phyloP scores from a whole-genome alignment of 2,888 invertebrate genomes.

The Anorthoa munda region DNA sequence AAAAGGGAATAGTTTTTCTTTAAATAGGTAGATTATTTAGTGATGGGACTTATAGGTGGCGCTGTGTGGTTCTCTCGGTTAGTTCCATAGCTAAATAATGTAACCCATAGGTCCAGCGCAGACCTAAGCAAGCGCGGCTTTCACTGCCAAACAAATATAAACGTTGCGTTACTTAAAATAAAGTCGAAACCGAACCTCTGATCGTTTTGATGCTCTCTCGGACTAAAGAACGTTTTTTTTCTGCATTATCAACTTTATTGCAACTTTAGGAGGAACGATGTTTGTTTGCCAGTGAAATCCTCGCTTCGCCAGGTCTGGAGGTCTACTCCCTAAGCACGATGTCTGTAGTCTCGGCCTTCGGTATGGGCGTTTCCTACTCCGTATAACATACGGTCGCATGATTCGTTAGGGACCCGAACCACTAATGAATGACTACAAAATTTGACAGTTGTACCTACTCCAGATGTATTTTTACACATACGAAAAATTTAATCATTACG shows the following conservation, averaged over 20 bases:
- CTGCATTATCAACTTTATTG: slow-evolving; percentile 4
- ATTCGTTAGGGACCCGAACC: no score
- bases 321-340: no score
- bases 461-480: no score
- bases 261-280: background rate
- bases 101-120: background rate
- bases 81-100: slow-evolving; percentile 20
- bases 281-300: slow-evolving; percentile 10
- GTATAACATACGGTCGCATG: no score
- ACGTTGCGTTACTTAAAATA: background rate
- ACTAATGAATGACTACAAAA: no score
- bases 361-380: no score
- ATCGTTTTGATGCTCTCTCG: background rate
- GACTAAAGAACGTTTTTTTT: background rate
- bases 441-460: no score
- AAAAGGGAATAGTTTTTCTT: slow-evolving; percentile 14
- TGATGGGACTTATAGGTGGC: slow-evolving; percentile 11
- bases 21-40: slow-evolving; percentile 22
- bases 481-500: no score
- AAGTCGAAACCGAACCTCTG: background rate
- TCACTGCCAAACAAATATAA: slow-evolving; percentile 1
- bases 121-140: background rate
- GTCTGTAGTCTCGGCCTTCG: no score
- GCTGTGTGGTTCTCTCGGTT: background rate
- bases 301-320: background rate